These are phyloP conservation scores for Theristicus caerulescens DNA, from an alignment of 2,113 vertebrate genomes.

Conservation along the genomic window DNA sequence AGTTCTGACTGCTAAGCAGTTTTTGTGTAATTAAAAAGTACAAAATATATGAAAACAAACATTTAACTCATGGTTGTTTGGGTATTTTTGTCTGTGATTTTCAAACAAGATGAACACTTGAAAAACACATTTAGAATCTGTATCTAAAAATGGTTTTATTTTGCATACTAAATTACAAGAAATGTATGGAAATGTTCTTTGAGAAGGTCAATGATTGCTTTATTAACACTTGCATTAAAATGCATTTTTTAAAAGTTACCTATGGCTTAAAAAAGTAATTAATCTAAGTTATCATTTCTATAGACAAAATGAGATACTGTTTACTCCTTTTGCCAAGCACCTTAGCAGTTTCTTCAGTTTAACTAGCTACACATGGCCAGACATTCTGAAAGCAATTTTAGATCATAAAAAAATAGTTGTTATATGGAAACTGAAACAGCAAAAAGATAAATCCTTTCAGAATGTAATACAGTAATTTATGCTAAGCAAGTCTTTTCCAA, in stretches of 20 bases:
- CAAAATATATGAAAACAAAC: not conserved
- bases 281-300: not conserved
- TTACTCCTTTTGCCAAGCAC: not conserved
- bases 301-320: not conserved
- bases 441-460: not conserved
- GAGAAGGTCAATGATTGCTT: not conserved
- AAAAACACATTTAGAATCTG: not conserved
- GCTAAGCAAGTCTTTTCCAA: constrained; percentile 4
- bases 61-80: not conserved
- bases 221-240: not conserved
- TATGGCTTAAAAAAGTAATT: not conserved
- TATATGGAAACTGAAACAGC: not conserved
- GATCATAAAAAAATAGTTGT: not conserved
- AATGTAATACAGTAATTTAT: not conserved
- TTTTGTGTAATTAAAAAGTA: not conserved
- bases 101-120: not conserved
- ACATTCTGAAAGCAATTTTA: not conserved
- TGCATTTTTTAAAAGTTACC: not conserved
- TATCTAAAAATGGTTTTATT: not conserved
- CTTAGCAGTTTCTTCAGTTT: not conserved
- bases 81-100: not conserved
- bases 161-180: not conserved
- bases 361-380: not conserved
- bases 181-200: not conserved
- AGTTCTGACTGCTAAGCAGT: not conserved